A percentile compares a stretch with the other conserved stretches of the same genome.
phyloP scores from a whole-genome alignment of 2,888 invertebrate genomes.

The Sinelater perroti region DNA sequence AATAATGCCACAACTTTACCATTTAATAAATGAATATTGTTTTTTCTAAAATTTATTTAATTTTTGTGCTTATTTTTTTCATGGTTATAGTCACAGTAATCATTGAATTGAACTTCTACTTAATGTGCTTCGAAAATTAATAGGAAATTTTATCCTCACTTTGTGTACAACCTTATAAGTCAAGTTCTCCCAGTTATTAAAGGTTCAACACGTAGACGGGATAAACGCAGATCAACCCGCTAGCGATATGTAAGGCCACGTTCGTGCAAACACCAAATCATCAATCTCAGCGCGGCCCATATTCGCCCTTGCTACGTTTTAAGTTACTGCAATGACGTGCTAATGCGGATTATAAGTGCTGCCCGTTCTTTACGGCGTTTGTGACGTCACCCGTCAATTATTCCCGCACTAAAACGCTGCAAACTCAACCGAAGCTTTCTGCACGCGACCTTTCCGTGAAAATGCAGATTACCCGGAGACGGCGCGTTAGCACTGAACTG shows the following conservation, averaged over 20 bases:
- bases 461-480: slow-evolving; percentile 13
- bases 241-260: slow-evolving; percentile 3
- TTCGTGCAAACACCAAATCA: neutral
- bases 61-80: too few relatives aligned
- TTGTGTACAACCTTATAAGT: slow-evolving; percentile 14
- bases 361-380: neutral
- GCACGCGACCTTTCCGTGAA: slow-evolving; percentile 16
- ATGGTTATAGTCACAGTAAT: too few relatives aligned
- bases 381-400: slow-evolving; percentile 18
- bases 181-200: slow-evolving; percentile 7
- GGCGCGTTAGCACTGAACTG: slow-evolving; percentile 7
- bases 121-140: slow-evolving; percentile 12
- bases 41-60: too few relatives aligned
- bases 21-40: too few relatives aligned
- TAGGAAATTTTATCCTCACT: slow-evolving; percentile 14
- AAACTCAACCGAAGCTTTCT: slow-evolving; percentile 7
- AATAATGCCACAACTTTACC: too few relatives aligned
- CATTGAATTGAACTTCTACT: too few relatives aligned
- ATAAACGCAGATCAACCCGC: neutral
- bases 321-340: neutral
- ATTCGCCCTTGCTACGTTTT: neutral
- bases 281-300: neutral
- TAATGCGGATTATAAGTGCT: neutral
- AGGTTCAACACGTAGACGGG: slow-evolving; percentile 11
- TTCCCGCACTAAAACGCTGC: slow-evolving; percentile 13